Evolutionary conservation across 1,140 invertebrate genomes (phyloP), one percentile per base, ranked within the genome.

Genomic region (Paramacrobiotus metropolitanus): DNA sequence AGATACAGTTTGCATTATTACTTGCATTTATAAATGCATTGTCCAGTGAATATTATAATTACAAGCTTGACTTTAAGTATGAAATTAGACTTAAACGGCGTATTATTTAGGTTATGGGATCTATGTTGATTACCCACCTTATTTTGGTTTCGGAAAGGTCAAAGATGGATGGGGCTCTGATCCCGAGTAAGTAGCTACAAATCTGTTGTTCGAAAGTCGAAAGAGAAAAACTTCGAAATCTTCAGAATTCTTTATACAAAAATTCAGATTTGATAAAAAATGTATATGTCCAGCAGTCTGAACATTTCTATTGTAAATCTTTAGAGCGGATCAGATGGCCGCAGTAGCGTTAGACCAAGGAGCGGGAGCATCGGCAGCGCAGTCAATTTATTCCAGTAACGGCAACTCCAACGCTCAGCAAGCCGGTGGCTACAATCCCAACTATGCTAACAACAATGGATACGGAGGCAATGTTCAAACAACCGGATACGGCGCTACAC

Each of bases 91-190:
- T n/a, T n/a, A n/a, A n/a, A 24, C 28, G 48, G 9, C 28, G 48
- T 24, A 20, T 55, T 15, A 9, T n/a, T 40, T 20, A 55, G 48
- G 48, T 20, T 55, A 55, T 55, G 48, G 48, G 9, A 55, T 55
- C 24, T 55, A 55, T 24, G 48, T 55, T 20, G 48, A 55, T 24
- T 55, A 55, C 24, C 48, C 48, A 55, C 48, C 48, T 9, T 55
- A 55, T 24, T 55, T 55, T 24, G 48, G 48, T 24, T 55, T 55
- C 48, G 48, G 48, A 15, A 55, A 55, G 28, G 48, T 55, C 48
- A 55, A 55, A 28, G 48, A 55, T 28, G 48, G 48, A 15, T 55
- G 15, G 15, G 48, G 48, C 15, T 55, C 15, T 24, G 48, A 55
- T 55, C 48, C 48, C 15, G 48, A 55, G 48, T 55, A 55, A 55